These are phyloP conservation scores for Ailurus styani DNA, from an alignment of 2,113 vertebrate species.

Conservation along the genomic window DNA sequence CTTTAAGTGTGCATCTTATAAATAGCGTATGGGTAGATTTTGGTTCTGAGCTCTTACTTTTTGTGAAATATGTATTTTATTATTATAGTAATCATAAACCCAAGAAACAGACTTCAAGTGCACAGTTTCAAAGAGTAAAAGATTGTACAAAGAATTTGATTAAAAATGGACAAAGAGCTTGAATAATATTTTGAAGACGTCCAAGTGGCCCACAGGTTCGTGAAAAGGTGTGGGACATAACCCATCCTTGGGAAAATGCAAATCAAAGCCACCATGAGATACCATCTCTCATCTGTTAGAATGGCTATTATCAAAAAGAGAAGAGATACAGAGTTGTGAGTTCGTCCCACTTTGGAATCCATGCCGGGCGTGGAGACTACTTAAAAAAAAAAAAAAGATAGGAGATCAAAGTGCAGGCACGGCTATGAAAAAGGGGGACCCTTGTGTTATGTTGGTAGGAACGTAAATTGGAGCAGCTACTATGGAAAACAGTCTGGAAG, in stretches of 20 bases:
- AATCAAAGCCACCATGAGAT: neutral
- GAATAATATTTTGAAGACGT: neutral
- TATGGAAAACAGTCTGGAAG: neutral
- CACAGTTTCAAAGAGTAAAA: neutral
- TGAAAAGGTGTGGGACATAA: neutral
- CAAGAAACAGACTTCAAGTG: neutral
- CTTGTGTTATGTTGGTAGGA: neutral
- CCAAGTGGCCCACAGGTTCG: neutral
- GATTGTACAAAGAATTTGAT: neutral
- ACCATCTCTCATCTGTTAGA: neutral
- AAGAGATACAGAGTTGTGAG: neutral
- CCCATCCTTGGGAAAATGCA: neutral
- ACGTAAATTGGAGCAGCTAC: neutral
- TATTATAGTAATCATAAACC: neutral
- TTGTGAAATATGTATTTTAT: neutral
- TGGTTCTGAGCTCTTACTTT: neutral
- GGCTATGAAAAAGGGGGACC: neutral
- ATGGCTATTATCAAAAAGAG: neutral
- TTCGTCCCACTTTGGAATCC: neutral
- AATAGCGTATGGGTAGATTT: neutral
- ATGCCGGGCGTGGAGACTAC: no score
- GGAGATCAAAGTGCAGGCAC: neutral
- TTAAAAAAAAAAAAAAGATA: neutral
- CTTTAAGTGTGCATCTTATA: neutral
- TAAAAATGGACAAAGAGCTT: neutral